Evolutionary conservation across 2,888 invertebrate species (phyloP), one percentile per base, ranked within the genome.

Genomic region (Apomyelois bistriatella): DNA sequence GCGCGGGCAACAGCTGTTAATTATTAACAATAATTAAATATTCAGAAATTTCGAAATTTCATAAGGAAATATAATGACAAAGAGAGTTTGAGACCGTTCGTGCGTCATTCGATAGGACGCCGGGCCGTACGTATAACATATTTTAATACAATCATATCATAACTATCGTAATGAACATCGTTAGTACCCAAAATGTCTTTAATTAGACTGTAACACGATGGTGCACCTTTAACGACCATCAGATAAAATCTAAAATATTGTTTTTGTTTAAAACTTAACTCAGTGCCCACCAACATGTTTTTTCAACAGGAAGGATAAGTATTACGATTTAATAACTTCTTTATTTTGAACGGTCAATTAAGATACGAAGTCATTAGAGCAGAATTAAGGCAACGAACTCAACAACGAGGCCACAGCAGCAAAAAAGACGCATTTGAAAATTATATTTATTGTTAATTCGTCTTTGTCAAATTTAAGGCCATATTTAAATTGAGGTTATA

Each of bases 371-470:
- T 64, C 62, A 64, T 57, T 60, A 62, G 54, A 56, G 43, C 37
- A 52, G 55, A 61, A 61, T 56, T 55, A 56, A 70, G 64, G 65
- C 66, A 72, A 70, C 66, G 67, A 72, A 70, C 63, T 64, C 58
- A 46, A 22, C 47, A 56, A 59, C 65, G 60, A 74, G 68, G 67
- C 58, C 62, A 58, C 55, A 54, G 54, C 54, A 58, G 60, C 62
- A 67, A 65, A 70, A 70, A 69, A 48, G 47, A 58, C 47, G 46
- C 57, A 54, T 61, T 55, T 57, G 58, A 59, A 53, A 55, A 50
- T 51, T 22, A 17, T 50, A 40, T 41, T 38, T 9, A 51, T 52
- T 10, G 30, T 51, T 51, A 54, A 48, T 46, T 28, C 35, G 30
- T 55, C 54, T 54, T 54, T 57, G 54, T 54, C 35, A 46, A 13